A percentile compares a stretch with the other conserved stretches of the same genome.
Evolutionary conservation across 2,888 invertebrate species (phyloP).

Genomic region (Scrobipalpa atriplicella): DNA sequence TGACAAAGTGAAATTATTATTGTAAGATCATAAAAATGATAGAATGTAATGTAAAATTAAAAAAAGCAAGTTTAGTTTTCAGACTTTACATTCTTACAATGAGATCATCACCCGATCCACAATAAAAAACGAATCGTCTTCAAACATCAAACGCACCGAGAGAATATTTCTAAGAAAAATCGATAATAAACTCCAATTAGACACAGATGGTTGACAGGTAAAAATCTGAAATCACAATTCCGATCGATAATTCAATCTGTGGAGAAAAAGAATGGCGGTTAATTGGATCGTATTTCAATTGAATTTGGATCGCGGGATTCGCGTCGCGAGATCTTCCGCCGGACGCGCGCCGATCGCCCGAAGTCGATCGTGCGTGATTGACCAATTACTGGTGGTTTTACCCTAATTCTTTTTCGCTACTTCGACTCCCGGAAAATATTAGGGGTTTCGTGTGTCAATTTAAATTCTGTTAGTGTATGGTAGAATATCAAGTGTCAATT

Average conservation of each 20-base stretch:
- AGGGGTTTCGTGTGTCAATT: background rate
- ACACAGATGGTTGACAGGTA: slow-evolving; percentile 41
- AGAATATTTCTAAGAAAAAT: slow-evolving; percentile 38
- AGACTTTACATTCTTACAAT: slow-evolving; percentile 9
- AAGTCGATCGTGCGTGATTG: slow-evolving; percentile 41
- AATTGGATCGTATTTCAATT: slow-evolving; percentile 22
- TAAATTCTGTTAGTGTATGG: too few relatives aligned
- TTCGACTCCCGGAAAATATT: background rate
- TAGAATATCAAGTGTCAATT: too few relatives aligned
- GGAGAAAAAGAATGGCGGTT: slow-evolving; percentile 22
- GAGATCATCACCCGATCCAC: slow-evolving; percentile 9
- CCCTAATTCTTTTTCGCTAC: slow-evolving; percentile 37
- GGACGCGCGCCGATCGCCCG: slow-evolving; percentile 30
- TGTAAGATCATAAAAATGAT: background rate
- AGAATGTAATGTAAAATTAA: background rate
- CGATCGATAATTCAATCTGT: slow-evolving; percentile 23
- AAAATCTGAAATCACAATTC: slow-evolving; percentile 41
- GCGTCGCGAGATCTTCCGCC: slow-evolving; percentile 44
- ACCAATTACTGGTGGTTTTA: slow-evolving; percentile 49
- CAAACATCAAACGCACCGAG: slow-evolving; percentile 28
- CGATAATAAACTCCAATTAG: slow-evolving; percentile 43
- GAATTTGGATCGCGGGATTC: slow-evolving; percentile 15
- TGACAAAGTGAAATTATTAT: background rate
- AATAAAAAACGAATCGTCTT: background rate
- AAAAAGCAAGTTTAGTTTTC: background rate